These are phyloP conservation scores for Gavialis gangeticus DNA, from an alignment of 2,113 vertebrate genomes.

Conservation along the genomic window DNA sequence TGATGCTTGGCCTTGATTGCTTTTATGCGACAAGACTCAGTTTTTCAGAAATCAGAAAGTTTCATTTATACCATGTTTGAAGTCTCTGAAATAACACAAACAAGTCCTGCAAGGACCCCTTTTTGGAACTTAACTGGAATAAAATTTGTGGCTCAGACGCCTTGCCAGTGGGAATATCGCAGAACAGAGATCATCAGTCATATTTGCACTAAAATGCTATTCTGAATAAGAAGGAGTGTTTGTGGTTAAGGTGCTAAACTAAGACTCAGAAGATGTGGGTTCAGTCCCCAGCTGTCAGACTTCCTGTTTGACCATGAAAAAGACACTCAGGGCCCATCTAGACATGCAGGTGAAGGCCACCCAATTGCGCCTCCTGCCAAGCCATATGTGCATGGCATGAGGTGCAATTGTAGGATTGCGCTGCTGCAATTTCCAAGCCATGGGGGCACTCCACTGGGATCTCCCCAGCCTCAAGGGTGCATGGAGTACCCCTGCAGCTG, in stretches of 20 bases:
- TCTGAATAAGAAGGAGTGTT: neutral
- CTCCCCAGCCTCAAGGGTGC: too few species aligned
- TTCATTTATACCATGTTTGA: neutral
- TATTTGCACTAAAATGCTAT: neutral
- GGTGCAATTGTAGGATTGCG: too few species aligned
- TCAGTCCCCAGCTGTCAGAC: neutral
- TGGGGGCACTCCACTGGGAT: too few species aligned
- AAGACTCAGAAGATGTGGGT: neutral
- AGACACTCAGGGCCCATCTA: neutral
- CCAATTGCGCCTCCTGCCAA: too few species aligned
- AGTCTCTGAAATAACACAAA: neutral
- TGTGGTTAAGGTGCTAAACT: neutral
- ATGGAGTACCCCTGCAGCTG: too few species aligned
- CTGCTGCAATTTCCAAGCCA: too few species aligned
- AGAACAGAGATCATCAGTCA: neutral
- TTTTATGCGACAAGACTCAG: neutral
- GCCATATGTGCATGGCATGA: too few species aligned
- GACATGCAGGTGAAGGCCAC: too few species aligned
- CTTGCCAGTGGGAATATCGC: neutral
- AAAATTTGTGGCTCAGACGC: neutral
- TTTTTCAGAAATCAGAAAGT: accelerated
- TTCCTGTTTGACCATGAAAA: neutral
- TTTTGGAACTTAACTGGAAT: accelerated
- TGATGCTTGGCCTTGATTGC: neutral
- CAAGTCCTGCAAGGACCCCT: accelerated